A percentile compares a stretch with the other conserved stretches of the same genome.
phyloP scores from a whole-genome alignment of 2,113 vertebrate genomes.

The Hippopotamus amphibius region DNA sequence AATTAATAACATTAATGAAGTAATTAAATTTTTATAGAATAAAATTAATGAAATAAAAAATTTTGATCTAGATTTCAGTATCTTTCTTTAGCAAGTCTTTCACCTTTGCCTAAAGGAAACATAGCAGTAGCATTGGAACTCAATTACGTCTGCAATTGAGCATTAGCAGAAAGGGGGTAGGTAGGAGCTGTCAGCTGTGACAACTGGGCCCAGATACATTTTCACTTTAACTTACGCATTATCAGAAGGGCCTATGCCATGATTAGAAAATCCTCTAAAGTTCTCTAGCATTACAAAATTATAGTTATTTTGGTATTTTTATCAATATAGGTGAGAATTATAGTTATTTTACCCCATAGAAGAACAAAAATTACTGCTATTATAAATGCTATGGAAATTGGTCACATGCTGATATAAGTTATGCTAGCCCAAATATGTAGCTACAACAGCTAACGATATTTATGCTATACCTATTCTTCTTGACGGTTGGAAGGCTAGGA shows the following conservation, averaged over 20 bases:
- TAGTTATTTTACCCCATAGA: constrained; percentile 60
- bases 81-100: background rate
- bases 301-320: constrained; percentile 59
- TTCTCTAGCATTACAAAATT: constrained; percentile 54
- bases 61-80: background rate
- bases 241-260: background rate
- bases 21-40: constrained; percentile 4
- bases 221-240: background rate
- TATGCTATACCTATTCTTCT: background rate
- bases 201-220: background rate
- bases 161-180: background rate
- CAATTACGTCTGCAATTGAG: background rate
- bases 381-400: constrained; percentile 54
- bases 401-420: constrained; percentile 32
- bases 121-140: too few relatives aligned
- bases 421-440: background rate
- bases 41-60: constrained; percentile 35
- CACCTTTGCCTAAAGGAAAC: background rate
- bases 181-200: background rate
- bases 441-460: background rate
- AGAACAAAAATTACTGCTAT: constrained; percentile 64
- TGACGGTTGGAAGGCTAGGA: background rate
- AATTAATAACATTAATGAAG: background rate
- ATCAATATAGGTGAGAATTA: constrained; percentile 56
- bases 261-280: background rate